Evolutionary conservation across 2,113 vertebrate genomes (phyloP), one percentile per base, ranked within the genome.

Genomic region (Uria lomvia): DNA sequence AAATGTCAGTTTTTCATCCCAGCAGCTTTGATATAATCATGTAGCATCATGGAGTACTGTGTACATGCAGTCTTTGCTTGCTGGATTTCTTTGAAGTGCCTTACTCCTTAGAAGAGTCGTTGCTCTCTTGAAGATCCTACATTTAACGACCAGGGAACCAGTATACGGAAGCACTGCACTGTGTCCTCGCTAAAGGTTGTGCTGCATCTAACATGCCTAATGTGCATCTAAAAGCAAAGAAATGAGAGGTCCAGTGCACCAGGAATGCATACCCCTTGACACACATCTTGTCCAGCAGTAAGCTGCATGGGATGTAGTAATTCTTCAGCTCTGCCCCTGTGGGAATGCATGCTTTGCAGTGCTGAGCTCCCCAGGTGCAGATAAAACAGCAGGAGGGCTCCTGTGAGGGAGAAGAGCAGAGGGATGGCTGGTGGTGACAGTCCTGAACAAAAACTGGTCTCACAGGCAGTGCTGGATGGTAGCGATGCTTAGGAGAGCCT

Each of bases 31-130:
- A 94, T 95, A 89, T 11, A 59, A 83, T 63, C 86, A 4, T 82
- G 86, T 94, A 87, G 80, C 86, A 56, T 87, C 6, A 12, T 78
- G 66, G 49, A 94, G 84, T 45, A 38, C 66, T 42, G 80, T 58
- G 68, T 89, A 65, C 68, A 52, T 11, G 56, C 79, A 40, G 91
- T 32, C 59, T 93, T 81, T 81, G 76, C 92, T 92, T 60, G 86
- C 78, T 92, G 87, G 90, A 82, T 83, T 75, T 91, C 91, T 96
- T 96, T 94, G 92, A 97, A 96, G 88, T 94, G 65, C 80, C 27
- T 87, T 81, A 63, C 70, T 92, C 62, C 76, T 78, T 36, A 49
- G 76, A 63, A 65, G 72, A 96, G 56, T 75, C 76, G 5, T 74
- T 67, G 68, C 59, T 71, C 20, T 56, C 29, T 62, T 42, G 73